These are phyloP conservation scores for Hypolimnas misippus DNA, from an alignment of 2,888 invertebrate species.

Conservation along the genomic window DNA sequence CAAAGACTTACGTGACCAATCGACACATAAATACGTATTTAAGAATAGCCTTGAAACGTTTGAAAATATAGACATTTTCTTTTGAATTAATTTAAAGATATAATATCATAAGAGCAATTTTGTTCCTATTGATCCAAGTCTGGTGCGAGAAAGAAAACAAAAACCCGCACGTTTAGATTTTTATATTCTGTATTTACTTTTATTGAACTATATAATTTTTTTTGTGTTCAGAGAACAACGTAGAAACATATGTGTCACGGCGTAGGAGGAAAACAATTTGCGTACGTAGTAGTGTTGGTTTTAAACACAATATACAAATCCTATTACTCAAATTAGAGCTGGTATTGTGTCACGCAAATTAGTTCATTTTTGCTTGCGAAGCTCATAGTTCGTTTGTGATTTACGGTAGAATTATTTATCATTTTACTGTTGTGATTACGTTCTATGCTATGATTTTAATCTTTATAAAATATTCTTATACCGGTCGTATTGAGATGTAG, in stretches of 20 bases:
- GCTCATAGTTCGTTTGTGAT: background rate
- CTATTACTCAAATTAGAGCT: slow-evolving; percentile 31
- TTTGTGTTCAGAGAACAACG: background rate
- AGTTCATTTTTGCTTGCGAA: slow-evolving; percentile 24
- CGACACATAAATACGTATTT: background rate
- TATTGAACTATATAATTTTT: background rate
- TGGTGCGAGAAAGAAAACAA: no score
- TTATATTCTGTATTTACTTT: no score
- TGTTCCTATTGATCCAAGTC: no score
- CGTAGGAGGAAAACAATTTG: slow-evolving; percentile 2
- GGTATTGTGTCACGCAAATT: slow-evolving; percentile 22
- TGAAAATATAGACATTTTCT: background rate
- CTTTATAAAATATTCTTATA: background rate
- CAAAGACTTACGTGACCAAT: slow-evolving; percentile 18
- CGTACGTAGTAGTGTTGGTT: slow-evolving; percentile 8
- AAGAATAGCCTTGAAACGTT: slow-evolving; percentile 2
- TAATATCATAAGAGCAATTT: no score
- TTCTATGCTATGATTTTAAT: background rate
- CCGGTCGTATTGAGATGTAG: background rate
- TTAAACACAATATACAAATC: slow-evolving; percentile 22
- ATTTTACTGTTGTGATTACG: background rate
- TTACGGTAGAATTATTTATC: background rate
- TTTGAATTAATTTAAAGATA: no score
- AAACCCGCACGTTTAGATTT: no score
- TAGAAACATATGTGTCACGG: slow-evolving; percentile 7